Base-by-base conservation (phyloP, 2,113 vertebrate species). In the Caranx ignobilis region DNA sequence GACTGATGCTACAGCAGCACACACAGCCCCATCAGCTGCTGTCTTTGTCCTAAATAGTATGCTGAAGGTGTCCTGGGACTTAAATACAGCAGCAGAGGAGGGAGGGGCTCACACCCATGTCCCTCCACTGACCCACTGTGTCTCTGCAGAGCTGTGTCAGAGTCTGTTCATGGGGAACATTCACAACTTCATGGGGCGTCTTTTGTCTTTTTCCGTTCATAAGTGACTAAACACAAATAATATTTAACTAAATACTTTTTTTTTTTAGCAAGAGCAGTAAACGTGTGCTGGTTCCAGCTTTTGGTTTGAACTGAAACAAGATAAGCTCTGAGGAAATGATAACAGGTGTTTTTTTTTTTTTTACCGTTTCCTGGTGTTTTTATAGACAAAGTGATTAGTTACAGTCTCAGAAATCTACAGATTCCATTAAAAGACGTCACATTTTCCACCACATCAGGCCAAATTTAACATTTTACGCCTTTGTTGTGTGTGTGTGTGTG, bases 1-100 rank as follows among this genome's bases (percentile, higher is more conserved):
- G 63, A 71, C 65, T 76, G 76, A 83, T 67, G 62, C 34, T 61
- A 65, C 11, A 45, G 21, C 43, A 66, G 31, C 61, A 52, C 62
- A 59, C 66, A 74, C 26, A 26, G 26, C 66, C 50, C 62, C 39
- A 64, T 65, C 60, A 50, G 55, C 32, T 26, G 11, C 72, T 41
- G 10, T 15, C 18, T 21, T 41, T 56, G 61, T 72, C 70, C 41
- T 39, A 54, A 61, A 52, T 19, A 48, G 68, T 47, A 11, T 66
- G 73, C 55, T 79, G 26, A 64, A 81, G 60, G 78, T 56, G 39
- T 52, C 64, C 11, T 37, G 26, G 11, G 72, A 82, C 5, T 13
- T 61, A 50, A 47, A 11, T 52, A 35, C 55, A 68, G 71, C 21
- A 52, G 32, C 61, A 39, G 39, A 4, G 34, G 4, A 55, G 50